Percentiles rank a stretch among this genome's conserved stretches.
phyloP scores from a whole-genome alignment of 2,888 invertebrate genomes.

The Pyralis farinalis region DNA sequence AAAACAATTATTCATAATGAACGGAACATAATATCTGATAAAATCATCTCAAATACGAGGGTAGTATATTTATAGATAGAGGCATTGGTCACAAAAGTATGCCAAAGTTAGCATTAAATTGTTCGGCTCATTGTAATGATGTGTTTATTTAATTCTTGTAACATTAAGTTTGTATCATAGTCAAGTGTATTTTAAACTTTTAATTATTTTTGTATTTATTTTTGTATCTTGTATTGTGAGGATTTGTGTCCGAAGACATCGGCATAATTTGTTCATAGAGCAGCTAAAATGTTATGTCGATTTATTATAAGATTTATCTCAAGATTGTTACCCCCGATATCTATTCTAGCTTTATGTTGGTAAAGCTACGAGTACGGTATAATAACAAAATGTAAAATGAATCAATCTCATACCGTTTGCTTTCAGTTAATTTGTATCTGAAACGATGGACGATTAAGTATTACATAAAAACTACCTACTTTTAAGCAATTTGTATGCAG shows the following conservation, averaged over 20 bases:
- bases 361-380: conserved; percentile 42
- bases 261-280: neutral
- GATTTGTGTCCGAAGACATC: neutral
- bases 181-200: conserved; percentile 10
- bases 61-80: conserved; percentile 14
- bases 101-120: conserved; percentile 61
- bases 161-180: conserved; percentile 14
- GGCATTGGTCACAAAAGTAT: conserved; percentile 62
- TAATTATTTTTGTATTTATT: conserved; percentile 9
- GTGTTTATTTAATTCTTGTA: neutral
- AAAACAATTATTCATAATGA: too few species aligned
- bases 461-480: conserved; percentile 8
- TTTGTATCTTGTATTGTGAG: conserved; percentile 3
- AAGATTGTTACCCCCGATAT: neutral
- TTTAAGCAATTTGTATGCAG: conserved; percentile 11
- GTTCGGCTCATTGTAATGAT: conserved; percentile 19
- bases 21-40: neutral
- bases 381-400: conserved; percentile 12
- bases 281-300: conserved; percentile 6
- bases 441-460: neutral
- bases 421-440: neutral
- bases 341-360: conserved; percentile 40
- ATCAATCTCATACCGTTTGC: neutral
- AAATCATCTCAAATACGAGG: neutral
- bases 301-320: too few species aligned